Base-by-base conservation (phyloP, 2,888 invertebrate species). In the Tetanocera ferruginea region DNA sequence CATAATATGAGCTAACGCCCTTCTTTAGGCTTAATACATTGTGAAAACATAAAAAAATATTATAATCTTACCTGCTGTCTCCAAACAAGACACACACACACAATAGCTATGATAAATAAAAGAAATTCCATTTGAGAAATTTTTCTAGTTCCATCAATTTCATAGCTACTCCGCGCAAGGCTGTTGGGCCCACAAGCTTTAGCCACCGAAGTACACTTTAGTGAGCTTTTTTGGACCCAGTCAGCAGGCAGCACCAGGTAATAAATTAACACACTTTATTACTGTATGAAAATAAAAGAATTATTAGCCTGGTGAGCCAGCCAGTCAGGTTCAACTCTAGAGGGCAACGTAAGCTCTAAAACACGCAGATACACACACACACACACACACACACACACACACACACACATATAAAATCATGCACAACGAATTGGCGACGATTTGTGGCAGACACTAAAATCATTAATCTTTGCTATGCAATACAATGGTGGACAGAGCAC, bases 221-320 rank as follows among this genome's bases (percentile, higher is more conserved):
- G 76, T 25, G 76, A 17, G 69, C 52, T 70, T 51, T n/a, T 66
- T 34, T 37, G 66, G 31, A n/a, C 52, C 51, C 51, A 28, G 66
- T 23, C 34, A 51, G 43, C 25, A 25, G 6, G 23, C 5, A 28
- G 76, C 49, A 5, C 62, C 64, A 31, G 64, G 34, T 31, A 34
- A 76, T 76, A 76, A 76, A 76, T 76, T 70, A 60, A 52, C 70
- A 76, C 76, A 76, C 71, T 76, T 76, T 71, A 76, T 76, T 76
- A 71, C 52, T 57, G 52, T 34, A 69, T 70, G 62, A 37, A 31
- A 52, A 66, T 51, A 60, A 62, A 73, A 62, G 49, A 74, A 62
- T 62, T 60, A 43, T 62, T 25, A 60, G 73, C 67, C 52, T 73
- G 64, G 60, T 55, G 49, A 51, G 64, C 9, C 74, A 43, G 60